Evolutionary conservation across 2,797 vertebrate species (phyloP).

Genomic region (Tarsius wallacei): DNA sequence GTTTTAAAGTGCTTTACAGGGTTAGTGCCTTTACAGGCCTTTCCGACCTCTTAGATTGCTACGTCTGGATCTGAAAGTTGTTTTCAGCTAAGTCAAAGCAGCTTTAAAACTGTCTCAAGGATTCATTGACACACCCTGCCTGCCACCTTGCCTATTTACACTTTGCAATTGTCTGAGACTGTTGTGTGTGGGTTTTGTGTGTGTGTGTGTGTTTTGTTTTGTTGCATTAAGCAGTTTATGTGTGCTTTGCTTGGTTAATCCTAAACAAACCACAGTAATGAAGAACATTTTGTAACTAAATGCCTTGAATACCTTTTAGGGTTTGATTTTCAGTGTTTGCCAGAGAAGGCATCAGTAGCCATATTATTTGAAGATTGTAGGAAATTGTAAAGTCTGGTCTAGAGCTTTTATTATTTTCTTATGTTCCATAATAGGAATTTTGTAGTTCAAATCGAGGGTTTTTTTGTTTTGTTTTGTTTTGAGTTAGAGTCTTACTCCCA

Average conservation of each 20-base stretch:
- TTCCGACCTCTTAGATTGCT: conserved; percentile 27
- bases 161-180: conserved; percentile 64
- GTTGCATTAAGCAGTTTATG: neutral
- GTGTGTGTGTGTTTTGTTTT: neutral
- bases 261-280: neutral
- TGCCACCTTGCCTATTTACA: neutral
- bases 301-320: neutral
- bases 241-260: conserved; percentile 11
- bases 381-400: conserved; percentile 2
- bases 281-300: conserved; percentile 36
- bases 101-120: neutral
- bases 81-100: conserved; percentile 43
- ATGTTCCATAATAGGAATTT: conserved; percentile 3
- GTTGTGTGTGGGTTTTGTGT: neutral
- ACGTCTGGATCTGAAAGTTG: neutral
- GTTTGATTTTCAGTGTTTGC: conserved; percentile 47
- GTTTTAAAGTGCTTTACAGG: neutral
- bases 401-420: conserved; percentile 8
- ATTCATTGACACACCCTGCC: neutral
- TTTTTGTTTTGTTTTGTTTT: neutral
- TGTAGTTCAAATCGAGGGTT: conserved; percentile 56
- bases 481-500: too few relatives aligned
- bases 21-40: neutral
- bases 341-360: neutral
- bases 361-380: neutral